Base-by-base conservation (phyloP, 92 coral and sea anemone genomes). In the Epizoanthus scotinus region DNA sequence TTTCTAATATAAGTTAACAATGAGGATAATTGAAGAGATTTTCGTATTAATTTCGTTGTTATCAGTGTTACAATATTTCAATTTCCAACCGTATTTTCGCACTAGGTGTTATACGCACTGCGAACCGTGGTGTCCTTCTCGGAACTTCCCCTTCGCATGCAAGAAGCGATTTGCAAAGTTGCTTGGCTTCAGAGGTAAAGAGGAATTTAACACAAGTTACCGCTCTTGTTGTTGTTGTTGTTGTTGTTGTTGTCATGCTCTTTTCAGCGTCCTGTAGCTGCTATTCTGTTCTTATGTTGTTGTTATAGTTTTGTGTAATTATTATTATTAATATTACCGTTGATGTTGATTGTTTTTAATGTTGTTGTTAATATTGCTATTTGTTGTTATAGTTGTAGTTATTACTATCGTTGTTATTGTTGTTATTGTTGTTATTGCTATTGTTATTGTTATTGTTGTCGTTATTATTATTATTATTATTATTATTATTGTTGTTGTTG, bases 121-220 rank as follows among this genome's bases (percentile, higher is more conserved):
- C 97, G 87, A 63, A 95, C 95, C 38, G 72, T 95, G 27, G 90
- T 86, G 20, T 83, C 95, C 10, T 95, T 95, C 67, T 93, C 98
- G 0, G 98, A 95, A 63, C 90, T 92, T 54, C 98, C 98, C 17
- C 91, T 95, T 24, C 97, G 93, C 75, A 93, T 92, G 91, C 98
- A 95, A 73, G 92, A 95, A 52, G 89, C 93, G 12, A 87, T 95
- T 27, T 92, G 97, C 65, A 91, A 90, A 73, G 95, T 90, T 27
- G 98, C 97, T n/a, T 90, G 93, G 90, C 88, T 86, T 58, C 98
- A 95, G 85, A 95, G 97, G 98, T 94, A 84, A 21, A 3, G 38
- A 18, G n/a, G 27, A 28, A 20, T 47, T 6, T 5, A 28, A n/a
- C 38, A 18, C 22, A 20, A 47, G 0, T 6, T 19, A 22, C 18